Base-by-base conservation (phyloP, 2,113 vertebrate genomes). In the Bos indicus region DNA sequence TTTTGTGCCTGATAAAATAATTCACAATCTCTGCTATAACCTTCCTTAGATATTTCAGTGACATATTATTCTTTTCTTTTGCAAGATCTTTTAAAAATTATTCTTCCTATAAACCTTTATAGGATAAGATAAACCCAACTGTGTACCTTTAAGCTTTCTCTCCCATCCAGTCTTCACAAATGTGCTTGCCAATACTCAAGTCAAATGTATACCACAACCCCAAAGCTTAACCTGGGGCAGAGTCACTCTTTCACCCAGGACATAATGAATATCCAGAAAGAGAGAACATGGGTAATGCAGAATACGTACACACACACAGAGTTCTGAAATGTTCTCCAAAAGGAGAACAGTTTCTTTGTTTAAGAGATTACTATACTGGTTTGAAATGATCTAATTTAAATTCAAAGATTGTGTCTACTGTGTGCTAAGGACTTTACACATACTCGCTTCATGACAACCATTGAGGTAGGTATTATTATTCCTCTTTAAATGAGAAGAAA, bases 1-100 rank as follows among this genome's bases (percentile, higher is more conserved):
- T 96, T 96, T 94, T 92, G 40, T 92, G 52, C 46, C 67, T 96
- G n/a, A 91, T 92, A 92, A 95, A 87, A 93, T 92, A 96, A 95
- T 90, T 97, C 82, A 86, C 23, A 94, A 88, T 67, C 40, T 86
- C 51, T 88, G 71, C 62, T 81, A 13, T 95, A 85, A 43, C 17
- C 30, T 93, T 94, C 54, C 48, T 91, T 88, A 82, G 36, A 54
- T 80, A 94, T 43, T 94, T 64, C 36, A 71, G 59, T 89, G 56
- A 93, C 91, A 59, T 88, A 85, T 30, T 89, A 12, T 14, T 93
- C 11, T 52, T 62, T 88, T 88, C 33, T 88, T 78, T 87, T 51
- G 7, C 30, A 36, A 84, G 71, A 85, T 82, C 25, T 26, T 97
- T 74, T 57, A 91, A 40, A 83, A 90, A 71, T 83, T 94, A 71